Evolutionary conservation across 2,797 vertebrate species (phyloP), one percentile per base, ranked within the genome.

Genomic region (Sarcoramphus papa): DNA sequence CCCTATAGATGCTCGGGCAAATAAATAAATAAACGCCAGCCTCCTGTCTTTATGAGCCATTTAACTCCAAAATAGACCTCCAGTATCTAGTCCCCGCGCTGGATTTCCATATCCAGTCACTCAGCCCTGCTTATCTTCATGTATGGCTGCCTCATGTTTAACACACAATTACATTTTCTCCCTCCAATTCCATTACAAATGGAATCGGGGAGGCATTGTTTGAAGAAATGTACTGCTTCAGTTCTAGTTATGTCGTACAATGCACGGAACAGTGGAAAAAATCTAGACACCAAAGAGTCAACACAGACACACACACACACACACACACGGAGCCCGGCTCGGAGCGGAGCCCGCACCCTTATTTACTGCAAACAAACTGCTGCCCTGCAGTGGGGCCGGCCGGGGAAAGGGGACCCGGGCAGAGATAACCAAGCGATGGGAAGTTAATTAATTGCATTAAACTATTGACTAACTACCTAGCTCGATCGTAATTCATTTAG

Each of bases 391-490:
- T 62, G 87, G 89, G 95, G 84, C 93, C 43, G 84, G 27, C 22
- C 73, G 24, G 54, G 88, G 25, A 73, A 64, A 65, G 45, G 92
- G 91, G 92, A 72, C 53, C 68, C 28, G 60, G 84, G 72, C 68
- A 72, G 91, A 97, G 92, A 97, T 96, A 98, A 97, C 95, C 97
- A 89, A 98, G 96, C 68, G 96, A 98, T 98, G 97, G 97, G 96
- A 97, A 98, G 97, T 98, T 98, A 98, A 98, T 98, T 98, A 98
- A 98, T 98, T 98, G 97, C 97, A 97, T 98, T 98, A 98, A 98
- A 98, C 98, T 98, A 98, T 98, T 98, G 98, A 98, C 98, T 98
- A 98, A 98, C 98, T 98, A 98, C 98, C 97, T 97, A 96, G 86
- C 98, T 98, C 97, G 95, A 97, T 98, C 96, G 98, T 98, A 98